Base-by-base conservation (phyloP, 2,797 vertebrate species). In the Phataginus tricuspis region DNA sequence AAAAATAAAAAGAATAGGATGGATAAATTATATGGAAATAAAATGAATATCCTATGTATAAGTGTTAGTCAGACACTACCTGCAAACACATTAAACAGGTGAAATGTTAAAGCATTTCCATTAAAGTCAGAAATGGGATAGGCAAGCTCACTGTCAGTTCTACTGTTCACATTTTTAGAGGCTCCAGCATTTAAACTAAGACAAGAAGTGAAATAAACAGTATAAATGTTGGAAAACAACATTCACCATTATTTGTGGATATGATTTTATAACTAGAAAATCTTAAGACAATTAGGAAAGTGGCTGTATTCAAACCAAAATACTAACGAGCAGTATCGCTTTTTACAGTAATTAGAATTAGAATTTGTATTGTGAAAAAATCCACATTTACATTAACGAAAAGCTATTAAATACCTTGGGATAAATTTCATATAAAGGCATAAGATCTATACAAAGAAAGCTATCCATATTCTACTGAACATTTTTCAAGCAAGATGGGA, bases 111-210 rank as follows among this genome's bases (percentile, higher is more conserved):
- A 9, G 16, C 19, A 11, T 45, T 64, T n/a, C 45, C 34, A 11
- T 6, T 49, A 0, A 61, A 23, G 27, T 39, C 23, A n/a, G 31
- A n/a, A 45, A 27, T 12, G 6, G 37, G 57, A 51, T 0, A 7
- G 80, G 37, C 29, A 4, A 0, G 0, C 49, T 14, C 14, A 0
- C 69, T 9, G n/a, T 14, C 13, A 13, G 13, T 10, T 18, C 64
- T 25, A 1, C 6, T 1, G 0, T 3, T 9, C 78, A 51, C 29
- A 3, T 14, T 23, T 42, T 61, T 23, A 51, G 61, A 59, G 61
- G 39, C 31, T 14, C 21, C 7, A 31, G 31, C 29, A 31, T 85
- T 84, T 14, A 49, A 87, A 59, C 74, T 74, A 59, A 91, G 37
- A n/a, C n/a, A 75, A 78, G 31, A 79, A 23, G 72, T n/a, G 80